Base-by-base conservation (phyloP, 2,797 vertebrate species). In the Onychomys arenicola region DNA sequence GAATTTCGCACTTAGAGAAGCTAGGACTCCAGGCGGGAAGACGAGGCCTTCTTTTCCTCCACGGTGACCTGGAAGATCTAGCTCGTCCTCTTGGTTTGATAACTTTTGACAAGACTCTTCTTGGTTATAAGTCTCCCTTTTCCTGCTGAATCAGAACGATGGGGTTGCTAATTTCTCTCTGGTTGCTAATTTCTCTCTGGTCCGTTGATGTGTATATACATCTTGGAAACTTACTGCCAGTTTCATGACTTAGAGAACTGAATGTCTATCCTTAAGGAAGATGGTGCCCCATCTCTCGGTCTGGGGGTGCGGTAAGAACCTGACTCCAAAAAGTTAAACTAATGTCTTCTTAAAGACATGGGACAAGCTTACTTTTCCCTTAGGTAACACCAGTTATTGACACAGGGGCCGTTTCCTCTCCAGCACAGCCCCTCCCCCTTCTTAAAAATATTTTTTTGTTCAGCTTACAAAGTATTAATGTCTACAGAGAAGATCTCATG, bases 1-100 rank as follows among this genome's bases (percentile, higher is more conserved):
- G 76, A 43, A 86, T 91, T 96, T 91, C 88, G 93, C 75, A 78
- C 6, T 9, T 71, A 61, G 34, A 76, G 27, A 96, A 93, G 61
- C 63, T 75, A 87, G 93, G 61, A 82, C 52, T 6, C 17, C 21
- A 81, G 40, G 57, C 40, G 13, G 14, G 65, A 91, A 19, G 63
- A 82, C 4, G 78, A 69, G 19, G 46, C n/a, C 49, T 63, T 84
- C 29, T 65, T 49, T 21, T 80, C 73, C 12, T 93, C 49, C 14
- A 3, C 16, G 16, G 59, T 67, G 67, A 78, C 25, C 21, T 23
- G 17, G 37, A 91, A 49, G 55, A 13, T 23, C 27, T 46, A 73
- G 83, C 17, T 17, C 29, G n/a, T 94, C 11, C 13, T 29, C 25
- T 57, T 27, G 29, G 49, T 52, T 63, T 80, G 85, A 71, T 63